Evolutionary conservation across 2,113 vertebrate species (phyloP).

Genomic region (Casuarius casuarius): DNA sequence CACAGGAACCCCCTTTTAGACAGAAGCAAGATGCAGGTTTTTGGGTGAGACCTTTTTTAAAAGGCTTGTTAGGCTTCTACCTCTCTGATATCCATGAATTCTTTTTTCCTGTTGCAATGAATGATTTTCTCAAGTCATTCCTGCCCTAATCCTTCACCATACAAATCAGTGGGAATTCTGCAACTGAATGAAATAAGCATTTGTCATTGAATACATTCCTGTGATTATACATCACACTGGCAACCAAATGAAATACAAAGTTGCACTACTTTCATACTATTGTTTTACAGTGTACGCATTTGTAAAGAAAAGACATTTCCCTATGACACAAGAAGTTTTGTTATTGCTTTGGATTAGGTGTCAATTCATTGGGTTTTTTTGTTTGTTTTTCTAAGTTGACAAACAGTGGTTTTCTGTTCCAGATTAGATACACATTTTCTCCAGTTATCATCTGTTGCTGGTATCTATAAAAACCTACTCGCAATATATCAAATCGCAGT

Average conservation of each 20-base stretch:
- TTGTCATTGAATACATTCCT: background rate
- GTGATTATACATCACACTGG: background rate
- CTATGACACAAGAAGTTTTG: background rate
- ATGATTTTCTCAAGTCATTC: background rate
- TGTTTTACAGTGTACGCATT: background rate
- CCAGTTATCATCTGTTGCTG: no score
- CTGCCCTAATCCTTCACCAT: background rate
- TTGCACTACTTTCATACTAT: background rate
- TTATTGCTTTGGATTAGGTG: background rate
- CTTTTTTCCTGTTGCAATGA: background rate
- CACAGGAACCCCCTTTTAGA: background rate
- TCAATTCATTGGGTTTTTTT: no score
- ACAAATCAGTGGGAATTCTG: background rate
- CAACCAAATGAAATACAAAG: background rate
- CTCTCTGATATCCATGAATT: no score
- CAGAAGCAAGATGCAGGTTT: background rate
- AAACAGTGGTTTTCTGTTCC: no score
- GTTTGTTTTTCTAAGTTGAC: no score
- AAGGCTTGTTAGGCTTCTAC: background rate
- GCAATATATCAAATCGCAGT: no score
- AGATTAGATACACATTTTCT: no score
- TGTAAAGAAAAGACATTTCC: background rate
- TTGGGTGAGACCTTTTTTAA: background rate
- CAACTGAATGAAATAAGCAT: background rate
- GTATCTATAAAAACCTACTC: no score